These are phyloP conservation scores for Bombus turneri DNA, from an alignment of 1,140 invertebrate species.

Conservation along the genomic window DNA sequence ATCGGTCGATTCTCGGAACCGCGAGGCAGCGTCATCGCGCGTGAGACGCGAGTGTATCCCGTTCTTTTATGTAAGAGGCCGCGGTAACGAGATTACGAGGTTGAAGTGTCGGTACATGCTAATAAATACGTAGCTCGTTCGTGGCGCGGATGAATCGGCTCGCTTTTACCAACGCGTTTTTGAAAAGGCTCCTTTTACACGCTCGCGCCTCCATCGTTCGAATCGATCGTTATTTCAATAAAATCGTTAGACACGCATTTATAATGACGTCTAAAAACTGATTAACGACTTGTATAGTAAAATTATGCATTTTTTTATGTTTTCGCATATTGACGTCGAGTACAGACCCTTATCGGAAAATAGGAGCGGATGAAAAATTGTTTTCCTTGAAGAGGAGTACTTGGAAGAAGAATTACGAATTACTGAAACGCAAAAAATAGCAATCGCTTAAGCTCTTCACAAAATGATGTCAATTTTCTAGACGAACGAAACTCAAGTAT, in stretches of 20 bases:
- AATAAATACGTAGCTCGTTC: slow-evolving; percentile 35
- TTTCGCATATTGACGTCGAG: too few relatives aligned
- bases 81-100: slow-evolving; percentile 54
- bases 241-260: too few relatives aligned
- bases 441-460: not conserved
- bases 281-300: too few relatives aligned
- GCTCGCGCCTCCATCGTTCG: not conserved
- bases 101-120: slow-evolving; percentile 49
- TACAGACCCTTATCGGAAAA: too few relatives aligned
- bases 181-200: not conserved
- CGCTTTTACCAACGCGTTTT: not conserved
- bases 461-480: not conserved
- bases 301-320: too few relatives aligned
- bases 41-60: slow-evolving; percentile 29
- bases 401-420: not conserved
- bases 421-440: not conserved
- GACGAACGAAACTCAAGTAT: not conserved
- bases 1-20: slow-evolving; percentile 38
- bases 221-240: too few relatives aligned
- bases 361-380: not conserved
- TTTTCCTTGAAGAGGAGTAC: too few relatives aligned
- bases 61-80: slow-evolving; percentile 49
- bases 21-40: slow-evolving; percentile 30
- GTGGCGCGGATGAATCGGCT: slow-evolving; percentile 12
- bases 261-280: too few relatives aligned